Conservation (phyloP, 2,113 vertebrate species). For the Perognathus longimembris region DNA sequence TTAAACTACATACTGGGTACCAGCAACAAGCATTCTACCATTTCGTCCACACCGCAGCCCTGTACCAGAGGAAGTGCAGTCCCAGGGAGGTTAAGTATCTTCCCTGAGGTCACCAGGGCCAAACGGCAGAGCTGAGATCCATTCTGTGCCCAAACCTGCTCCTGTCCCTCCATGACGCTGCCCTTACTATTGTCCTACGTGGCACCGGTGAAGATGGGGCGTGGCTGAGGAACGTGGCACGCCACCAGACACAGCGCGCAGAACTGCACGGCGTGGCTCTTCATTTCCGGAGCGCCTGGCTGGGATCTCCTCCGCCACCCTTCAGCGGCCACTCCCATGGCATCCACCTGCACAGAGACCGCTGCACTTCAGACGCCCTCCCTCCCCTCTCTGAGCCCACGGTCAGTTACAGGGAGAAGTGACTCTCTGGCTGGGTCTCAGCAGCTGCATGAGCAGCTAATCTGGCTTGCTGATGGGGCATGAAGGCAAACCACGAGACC, state of each 20-base stretch:
- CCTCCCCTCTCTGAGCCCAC: too few relatives aligned
- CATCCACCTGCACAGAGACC: neutral
- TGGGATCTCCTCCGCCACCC: neutral
- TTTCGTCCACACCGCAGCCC: too few relatives aligned
- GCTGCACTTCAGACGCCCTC: too few relatives aligned
- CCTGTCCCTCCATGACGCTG: neutral
- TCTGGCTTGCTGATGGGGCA: neutral
- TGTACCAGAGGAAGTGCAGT: neutral
- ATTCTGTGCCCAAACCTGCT: neutral
- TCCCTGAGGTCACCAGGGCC: neutral
- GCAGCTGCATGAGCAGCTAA: neutral
- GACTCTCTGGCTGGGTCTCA: neutral
- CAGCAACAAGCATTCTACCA: neutral
- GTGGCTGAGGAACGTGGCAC: neutral
- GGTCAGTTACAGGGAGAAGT: neutral
- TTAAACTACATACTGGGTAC: neutral
- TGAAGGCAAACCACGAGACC: neutral
- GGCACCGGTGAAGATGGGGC: neutral
- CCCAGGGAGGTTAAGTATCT: neutral
- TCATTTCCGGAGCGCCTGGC: neutral
- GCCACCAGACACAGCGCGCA: too few relatives aligned
- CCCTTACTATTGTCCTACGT: neutral
- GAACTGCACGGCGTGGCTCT: accelerated
- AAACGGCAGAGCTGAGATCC: neutral
- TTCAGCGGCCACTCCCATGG: neutral